These are phyloP conservation scores for Callipepla californica DNA, from an alignment of 2,113 vertebrate species.

Conservation along the genomic window DNA sequence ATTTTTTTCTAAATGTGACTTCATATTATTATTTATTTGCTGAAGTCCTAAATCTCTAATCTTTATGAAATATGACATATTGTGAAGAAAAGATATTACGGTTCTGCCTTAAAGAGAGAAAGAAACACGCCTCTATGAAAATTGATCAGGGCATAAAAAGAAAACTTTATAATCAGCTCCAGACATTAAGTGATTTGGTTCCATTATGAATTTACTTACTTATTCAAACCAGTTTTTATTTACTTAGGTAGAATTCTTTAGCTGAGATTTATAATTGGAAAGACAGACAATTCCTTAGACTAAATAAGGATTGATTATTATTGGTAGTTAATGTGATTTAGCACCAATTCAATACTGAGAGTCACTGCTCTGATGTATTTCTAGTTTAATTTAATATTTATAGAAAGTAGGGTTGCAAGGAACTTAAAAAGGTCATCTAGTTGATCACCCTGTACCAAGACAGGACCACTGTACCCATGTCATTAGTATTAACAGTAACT, in stretches of 20 bases:
- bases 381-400: conserved; percentile 44
- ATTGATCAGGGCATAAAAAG: not conserved
- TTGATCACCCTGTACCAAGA: not conserved
- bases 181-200: not conserved
- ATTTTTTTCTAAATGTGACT: not conserved
- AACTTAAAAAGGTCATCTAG: conserved; percentile 16
- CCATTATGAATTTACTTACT: conserved; percentile 14
- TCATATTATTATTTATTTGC: not conserved
- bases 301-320: conserved; percentile 58
- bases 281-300: not conserved
- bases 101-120: not conserved
- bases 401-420: not conserved
- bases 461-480: not conserved
- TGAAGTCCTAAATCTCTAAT: not conserved
- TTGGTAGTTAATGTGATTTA: conserved; percentile 54
- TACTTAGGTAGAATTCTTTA: not conserved
- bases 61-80: not conserved
- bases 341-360: conserved; percentile 3
- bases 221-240: conserved; percentile 27
- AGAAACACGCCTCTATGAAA: not conserved
- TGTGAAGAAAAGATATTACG: not conserved
- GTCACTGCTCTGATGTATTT: conserved; percentile 17
- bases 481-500: not conserved
- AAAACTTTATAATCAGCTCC: not conserved
- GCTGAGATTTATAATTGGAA: conserved; percentile 22